Base-by-base conservation (phyloP, 2,888 invertebrate species). In the Trissonchulus sp. region DNA sequence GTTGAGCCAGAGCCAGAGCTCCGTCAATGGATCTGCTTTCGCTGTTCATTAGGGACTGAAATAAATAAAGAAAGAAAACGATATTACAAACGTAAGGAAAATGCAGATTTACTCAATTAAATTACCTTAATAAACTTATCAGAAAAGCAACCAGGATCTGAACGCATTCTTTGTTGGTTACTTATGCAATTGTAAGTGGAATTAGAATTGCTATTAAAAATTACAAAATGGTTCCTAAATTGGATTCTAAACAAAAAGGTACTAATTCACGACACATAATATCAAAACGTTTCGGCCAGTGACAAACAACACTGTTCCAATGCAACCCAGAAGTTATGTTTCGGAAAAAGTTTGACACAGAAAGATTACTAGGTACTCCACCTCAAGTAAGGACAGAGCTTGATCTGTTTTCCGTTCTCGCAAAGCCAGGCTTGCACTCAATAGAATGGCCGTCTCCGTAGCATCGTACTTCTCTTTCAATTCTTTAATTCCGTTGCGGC, bases 381-480 rank as follows among this genome's bases (percentile, higher is more conserved):
- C 68, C 81, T 85, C 79, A 74, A 96, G 85, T 48, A 91, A 80
- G 2, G 90, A 88, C 1, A 92, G 89, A 0, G 94, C 94, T 77
- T 91, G 91, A 63, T 88, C 87, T 1, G 88, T 87, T 84, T 93
- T 91, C 77, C 91, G 92, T 62, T 93, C 92, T 84, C 90, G 91
- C 48, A 90, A 88, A 73, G 91, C 85, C 78, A 92, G 91, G 1
- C 92, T 89, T 0, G 94, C 92, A 83, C 91, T 90, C 1, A 96
- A 89, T 1, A 95, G 86, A 3, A 90, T 87, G 0, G 92, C 90
- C 74, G 91, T 89, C 3, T 90, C 88, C 73, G 88, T 88, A 31
- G 77, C 89, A 15, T 91, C 90, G 87, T 91, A 91, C 77, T 90
- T 90, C n/a, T 90, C 89, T 8, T 89, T 88, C 31, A 97, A 86